phyloP scores from a whole-genome alignment of 2,113 vertebrate genomes.

The Cettia cetti region DNA sequence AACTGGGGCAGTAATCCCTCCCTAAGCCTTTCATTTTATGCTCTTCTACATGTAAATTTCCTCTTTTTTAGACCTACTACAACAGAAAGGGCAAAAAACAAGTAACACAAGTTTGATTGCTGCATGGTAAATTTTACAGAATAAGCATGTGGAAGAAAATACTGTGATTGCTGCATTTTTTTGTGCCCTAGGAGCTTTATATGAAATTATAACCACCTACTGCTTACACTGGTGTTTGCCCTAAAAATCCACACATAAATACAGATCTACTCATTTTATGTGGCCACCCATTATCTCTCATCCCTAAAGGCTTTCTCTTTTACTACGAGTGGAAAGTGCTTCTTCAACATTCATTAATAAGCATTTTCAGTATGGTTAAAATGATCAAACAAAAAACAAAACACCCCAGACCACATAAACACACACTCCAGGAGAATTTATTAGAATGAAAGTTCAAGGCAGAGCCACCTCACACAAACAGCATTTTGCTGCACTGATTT shows the following conservation, averaged over 20 bases:
- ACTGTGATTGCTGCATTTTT: not conserved
- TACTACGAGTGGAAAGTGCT: not conserved
- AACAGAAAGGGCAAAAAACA: not conserved
- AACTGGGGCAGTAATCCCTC: not conserved
- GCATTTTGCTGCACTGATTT: not conserved
- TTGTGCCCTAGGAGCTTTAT: not conserved
- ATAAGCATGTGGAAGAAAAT: not conserved
- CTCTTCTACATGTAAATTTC: not conserved
- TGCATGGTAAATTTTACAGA: not conserved
- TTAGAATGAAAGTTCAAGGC: not conserved
- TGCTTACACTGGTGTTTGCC: not conserved
- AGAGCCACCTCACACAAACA: not conserved
- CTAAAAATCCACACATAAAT: conserved; percentile 1
- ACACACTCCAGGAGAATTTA: not conserved
- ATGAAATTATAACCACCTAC: not conserved
- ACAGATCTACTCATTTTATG: not conserved
- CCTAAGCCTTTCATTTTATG: not conserved
- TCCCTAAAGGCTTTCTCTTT: conserved; percentile 4
- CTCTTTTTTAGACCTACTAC: not conserved
- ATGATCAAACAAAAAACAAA: conserved; percentile 5
- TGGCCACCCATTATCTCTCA: not conserved
- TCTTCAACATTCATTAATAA: not conserved
- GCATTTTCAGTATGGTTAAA: not conserved
- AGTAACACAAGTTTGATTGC: not conserved
- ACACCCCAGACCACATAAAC: not conserved